These are phyloP conservation scores for Eptatretus atami DNA, from an alignment of 2,797 vertebrate species.

Conservation along the genomic window DNA sequence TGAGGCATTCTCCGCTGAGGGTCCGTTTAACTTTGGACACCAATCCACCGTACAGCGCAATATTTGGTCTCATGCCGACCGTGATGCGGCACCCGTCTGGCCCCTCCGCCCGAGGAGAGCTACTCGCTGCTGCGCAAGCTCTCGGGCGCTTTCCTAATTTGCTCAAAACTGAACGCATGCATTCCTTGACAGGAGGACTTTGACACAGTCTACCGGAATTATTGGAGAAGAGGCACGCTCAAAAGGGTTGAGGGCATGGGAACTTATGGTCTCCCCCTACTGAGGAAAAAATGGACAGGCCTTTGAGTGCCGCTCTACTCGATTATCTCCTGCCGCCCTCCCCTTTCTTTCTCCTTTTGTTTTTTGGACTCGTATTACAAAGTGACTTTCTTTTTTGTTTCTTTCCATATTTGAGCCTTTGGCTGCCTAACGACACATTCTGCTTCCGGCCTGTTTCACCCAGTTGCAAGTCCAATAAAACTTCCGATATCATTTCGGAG, in stretches of 20 bases:
- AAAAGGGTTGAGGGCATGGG: background rate
- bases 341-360: too few species aligned
- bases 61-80: background rate
- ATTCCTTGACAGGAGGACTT: background rate
- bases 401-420: too few species aligned
- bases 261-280: background rate
- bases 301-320: background rate
- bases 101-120: conserved; percentile 6
- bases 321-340: too few species aligned
- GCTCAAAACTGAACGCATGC: conserved; percentile 1
- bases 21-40: conserved; percentile 1
- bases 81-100: conserved; percentile 5
- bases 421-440: too few species aligned
- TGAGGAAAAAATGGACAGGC: background rate
- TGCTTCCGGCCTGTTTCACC: too few species aligned
- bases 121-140: conserved; percentile 6
- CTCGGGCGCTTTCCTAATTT: conserved; percentile 6
- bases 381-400: too few species aligned
- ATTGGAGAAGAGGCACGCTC: background rate
- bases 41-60: conserved; percentile 3
- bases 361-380: too few species aligned
- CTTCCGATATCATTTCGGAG: too few species aligned
- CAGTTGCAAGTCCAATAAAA: too few species aligned
- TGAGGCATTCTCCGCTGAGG: conserved; percentile 1
- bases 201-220: background rate